Conservation (phyloP, 1,140 invertebrate species). For the Drosophila obscura region DNA sequence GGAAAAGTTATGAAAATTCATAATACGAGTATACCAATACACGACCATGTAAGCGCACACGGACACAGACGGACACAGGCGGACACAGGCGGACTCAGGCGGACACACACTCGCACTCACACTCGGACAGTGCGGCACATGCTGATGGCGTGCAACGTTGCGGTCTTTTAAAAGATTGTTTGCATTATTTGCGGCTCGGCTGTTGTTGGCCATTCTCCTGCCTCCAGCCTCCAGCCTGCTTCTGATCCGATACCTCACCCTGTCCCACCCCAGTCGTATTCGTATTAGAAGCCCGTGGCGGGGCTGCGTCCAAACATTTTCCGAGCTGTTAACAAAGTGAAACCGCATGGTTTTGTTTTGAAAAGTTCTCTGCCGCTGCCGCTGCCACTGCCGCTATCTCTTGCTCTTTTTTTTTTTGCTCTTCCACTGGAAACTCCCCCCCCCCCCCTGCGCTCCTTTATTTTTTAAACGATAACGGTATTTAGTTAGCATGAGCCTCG, state of each 20-base stretch:
- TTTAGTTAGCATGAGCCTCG: constrained; percentile 76
- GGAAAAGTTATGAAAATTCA: constrained; percentile 67
- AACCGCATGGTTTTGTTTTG: constrained; percentile 79
- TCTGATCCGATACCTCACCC: constrained; percentile 7
- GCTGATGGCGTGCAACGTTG: constrained; percentile 71
- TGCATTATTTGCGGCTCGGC: constrained; percentile 76
- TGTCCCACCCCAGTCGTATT: background rate
- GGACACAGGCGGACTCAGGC: no score
- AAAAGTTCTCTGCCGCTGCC: constrained; percentile 46
- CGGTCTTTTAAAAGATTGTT: constrained; percentile 81
- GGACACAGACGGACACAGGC: constrained; percentile 7
- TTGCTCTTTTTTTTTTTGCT: constrained; percentile 15
- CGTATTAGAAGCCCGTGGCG: constrained; percentile 45
- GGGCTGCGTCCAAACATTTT: constrained; percentile 65
- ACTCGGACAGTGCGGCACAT: constrained; percentile 18
- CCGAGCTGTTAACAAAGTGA: constrained; percentile 80
- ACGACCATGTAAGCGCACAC: constrained; percentile 13
- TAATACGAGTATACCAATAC: constrained; percentile 63
- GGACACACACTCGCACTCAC: constrained; percentile 24
- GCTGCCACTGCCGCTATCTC: no score
- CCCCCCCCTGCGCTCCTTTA: constrained; percentile 7
- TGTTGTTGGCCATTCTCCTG: constrained; percentile 34
- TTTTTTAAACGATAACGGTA: constrained; percentile 72
- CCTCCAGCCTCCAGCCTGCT: background rate
- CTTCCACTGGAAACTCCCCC: background rate